Evolutionary conservation across 2,888 invertebrate genomes (phyloP).

Genomic region (Spilosoma lubricipeda): DNA sequence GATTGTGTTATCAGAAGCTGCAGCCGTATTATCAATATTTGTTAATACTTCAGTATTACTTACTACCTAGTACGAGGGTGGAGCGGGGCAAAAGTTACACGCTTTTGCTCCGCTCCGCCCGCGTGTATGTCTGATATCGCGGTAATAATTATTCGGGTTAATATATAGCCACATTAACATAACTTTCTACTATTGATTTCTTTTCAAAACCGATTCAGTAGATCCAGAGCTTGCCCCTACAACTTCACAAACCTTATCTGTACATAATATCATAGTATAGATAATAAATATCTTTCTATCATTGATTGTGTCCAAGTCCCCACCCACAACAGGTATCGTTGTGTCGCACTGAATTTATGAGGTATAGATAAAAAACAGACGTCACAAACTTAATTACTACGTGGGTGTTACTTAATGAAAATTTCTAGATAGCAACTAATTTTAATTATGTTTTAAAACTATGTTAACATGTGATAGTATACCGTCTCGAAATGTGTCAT

Average conservation of each 20-base stretch:
- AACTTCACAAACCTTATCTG: too few species aligned
- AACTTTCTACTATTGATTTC: too few species aligned
- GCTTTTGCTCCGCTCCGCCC: too few species aligned
- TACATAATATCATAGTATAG: too few species aligned
- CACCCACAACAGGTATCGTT: neutral
- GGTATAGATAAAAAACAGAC: neutral
- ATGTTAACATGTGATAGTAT: neutral
- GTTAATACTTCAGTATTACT: neutral
- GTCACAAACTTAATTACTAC: neutral
- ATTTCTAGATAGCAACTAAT: neutral
- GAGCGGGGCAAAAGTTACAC: too few species aligned
- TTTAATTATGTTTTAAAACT: neutral
- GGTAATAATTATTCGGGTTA: too few species aligned
- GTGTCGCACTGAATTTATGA: neutral
- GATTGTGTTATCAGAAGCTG: neutral
- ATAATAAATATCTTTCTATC: neutral
- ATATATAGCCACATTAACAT: too few species aligned
- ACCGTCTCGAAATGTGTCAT: neutral
- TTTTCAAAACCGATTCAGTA: too few species aligned
- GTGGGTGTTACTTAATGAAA: neutral
- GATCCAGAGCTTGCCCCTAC: too few species aligned
- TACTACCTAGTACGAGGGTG: too few species aligned
- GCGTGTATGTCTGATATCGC: too few species aligned
- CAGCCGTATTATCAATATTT: neutral
- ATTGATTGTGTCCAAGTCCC: neutral